Conservation (phyloP, 2,888 invertebrate species). For the Hydrotaea cyrtoneurina region DNA sequence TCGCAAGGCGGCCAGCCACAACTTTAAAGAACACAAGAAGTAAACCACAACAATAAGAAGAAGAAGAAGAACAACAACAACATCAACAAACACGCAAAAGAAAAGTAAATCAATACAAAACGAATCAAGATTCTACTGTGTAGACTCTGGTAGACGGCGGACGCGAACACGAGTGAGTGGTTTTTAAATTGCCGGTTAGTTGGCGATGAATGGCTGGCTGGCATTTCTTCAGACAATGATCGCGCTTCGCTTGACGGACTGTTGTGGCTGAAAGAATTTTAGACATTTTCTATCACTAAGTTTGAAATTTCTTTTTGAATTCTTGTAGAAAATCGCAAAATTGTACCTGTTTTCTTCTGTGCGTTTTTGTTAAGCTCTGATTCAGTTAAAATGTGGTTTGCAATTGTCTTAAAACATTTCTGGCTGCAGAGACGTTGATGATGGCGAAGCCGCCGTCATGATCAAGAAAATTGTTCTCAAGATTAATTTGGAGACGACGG, state of each 20-base stretch:
- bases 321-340: constrained; percentile 32
- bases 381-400: constrained; percentile 23
- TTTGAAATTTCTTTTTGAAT: constrained; percentile 55
- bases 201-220: not conserved
- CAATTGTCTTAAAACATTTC: not conserved
- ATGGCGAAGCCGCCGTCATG: not conserved
- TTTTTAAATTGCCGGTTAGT: not conserved
- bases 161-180: not conserved
- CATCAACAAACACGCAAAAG: not conserved
- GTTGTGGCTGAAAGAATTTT: constrained; percentile 32
- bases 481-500: not conserved
- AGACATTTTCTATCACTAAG: constrained; percentile 44
- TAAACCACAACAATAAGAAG: not conserved
- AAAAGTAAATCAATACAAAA: not conserved
- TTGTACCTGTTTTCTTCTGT: constrained; percentile 15
- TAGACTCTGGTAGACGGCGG: not conserved
- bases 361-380: constrained; percentile 1
- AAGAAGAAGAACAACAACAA: too few species aligned
- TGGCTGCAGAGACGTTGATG: not conserved
- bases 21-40: not conserved
- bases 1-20: not conserved
- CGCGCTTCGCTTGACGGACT: not conserved
- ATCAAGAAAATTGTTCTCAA: constrained; percentile 7
- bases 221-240: not conserved
- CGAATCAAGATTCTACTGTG: not conserved